These are phyloP conservation scores for Micromesistius poutassou DNA, from an alignment of 2,797 vertebrate genomes.

Conservation along the genomic window DNA sequence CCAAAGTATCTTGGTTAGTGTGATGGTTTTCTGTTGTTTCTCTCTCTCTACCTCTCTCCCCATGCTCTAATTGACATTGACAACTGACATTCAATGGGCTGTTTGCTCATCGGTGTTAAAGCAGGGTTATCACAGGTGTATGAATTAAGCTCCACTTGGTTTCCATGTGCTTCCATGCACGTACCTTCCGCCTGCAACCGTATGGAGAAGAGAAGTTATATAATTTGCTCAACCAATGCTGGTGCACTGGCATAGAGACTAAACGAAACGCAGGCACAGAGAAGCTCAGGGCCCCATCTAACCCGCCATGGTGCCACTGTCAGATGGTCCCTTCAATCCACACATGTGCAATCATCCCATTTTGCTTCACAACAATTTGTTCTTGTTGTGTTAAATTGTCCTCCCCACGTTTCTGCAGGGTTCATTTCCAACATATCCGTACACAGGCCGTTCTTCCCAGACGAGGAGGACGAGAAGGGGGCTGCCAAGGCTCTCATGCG, in stretches of 20 bases:
- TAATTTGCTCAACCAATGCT: not conserved
- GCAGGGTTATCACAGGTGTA: not conserved
- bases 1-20: not conserved
- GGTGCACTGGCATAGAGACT: not conserved
- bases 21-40: conserved; percentile 21
- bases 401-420: conserved; percentile 61
- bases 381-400: not conserved
- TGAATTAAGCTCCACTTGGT: not conserved
- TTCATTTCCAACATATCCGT: conserved; percentile 92
- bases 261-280: not conserved
- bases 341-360: not conserved
- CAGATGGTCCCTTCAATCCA: not conserved
- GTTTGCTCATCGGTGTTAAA: not conserved
- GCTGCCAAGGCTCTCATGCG: conserved; percentile 94
- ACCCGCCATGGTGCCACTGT: not conserved
- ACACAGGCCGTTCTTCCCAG: conserved; percentile 91
- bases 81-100: not conserved
- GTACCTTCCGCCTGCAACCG: not conserved
- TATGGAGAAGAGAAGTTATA: not conserved
- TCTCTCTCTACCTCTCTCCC: conserved; percentile 2
- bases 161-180: not conserved
- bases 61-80: not conserved
- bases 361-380: not conserved
- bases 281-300: not conserved
- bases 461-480: conserved; percentile 88